phyloP scores from a whole-genome alignment of 2,113 vertebrate species.

The Pelobates fuscus region DNA sequence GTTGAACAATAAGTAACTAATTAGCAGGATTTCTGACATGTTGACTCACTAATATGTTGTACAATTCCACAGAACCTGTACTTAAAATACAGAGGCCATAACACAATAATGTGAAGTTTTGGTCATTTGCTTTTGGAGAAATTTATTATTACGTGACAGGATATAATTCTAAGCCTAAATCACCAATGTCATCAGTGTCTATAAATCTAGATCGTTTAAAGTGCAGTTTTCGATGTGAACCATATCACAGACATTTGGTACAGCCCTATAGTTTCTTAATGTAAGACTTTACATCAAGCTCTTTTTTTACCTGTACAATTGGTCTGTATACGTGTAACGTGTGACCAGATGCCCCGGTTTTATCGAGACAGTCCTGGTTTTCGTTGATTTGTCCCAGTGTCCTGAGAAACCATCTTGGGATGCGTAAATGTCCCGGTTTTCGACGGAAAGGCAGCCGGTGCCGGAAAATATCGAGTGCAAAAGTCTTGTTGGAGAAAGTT shows the following conservation, averaged over 20 bases:
- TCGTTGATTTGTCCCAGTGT: too few species aligned
- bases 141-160: not conserved
- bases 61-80: slow-evolving; percentile 4
- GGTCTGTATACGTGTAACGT: too few species aligned
- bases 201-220: slow-evolving; percentile 15
- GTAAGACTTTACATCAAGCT: too few species aligned
- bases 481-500: too few species aligned
- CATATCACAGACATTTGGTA: not conserved
- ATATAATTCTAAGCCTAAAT: not conserved
- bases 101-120: slow-evolving; percentile 18
- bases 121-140: not conserved
- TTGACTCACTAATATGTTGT: slow-evolving; percentile 9
- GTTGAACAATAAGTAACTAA: slow-evolving; percentile 7
- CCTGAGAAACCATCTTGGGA: too few species aligned
- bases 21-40: not conserved
- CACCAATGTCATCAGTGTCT: not conserved
- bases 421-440: too few species aligned
- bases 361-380: too few species aligned
- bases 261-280: slow-evolving; percentile 11
- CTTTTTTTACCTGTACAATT: too few species aligned
- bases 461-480: too few species aligned
- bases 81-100: slow-evolving; percentile 19
- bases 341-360: too few species aligned
- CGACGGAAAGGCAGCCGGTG: too few species aligned
- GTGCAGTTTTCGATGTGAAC: not conserved